Evolutionary conservation across 1,140 invertebrate genomes (phyloP), one percentile per base, ranked within the genome.

Genomic region (Calosoma granatense): DNA sequence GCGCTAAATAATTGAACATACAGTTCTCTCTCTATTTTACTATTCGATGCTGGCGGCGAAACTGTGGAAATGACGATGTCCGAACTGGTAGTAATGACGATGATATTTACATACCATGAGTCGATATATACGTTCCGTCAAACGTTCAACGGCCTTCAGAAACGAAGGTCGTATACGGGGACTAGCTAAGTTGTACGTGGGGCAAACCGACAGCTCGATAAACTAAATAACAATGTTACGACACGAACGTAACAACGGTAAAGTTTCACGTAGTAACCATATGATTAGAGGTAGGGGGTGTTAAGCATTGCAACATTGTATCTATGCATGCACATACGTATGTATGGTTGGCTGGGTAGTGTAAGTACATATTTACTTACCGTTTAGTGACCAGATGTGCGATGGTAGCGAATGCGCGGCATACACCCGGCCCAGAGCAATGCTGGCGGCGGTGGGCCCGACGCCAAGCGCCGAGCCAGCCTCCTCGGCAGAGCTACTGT

Each of bases 371-470:
- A n/a, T n/a, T n/a, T n/a, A 82, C 82, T 82, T 74, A 92, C 89
- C 89, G 75, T 92, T 91, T 63, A 91, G 78, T 61, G 89, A 90
- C 87, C 88, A 91, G 76, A 93, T 90, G 72, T 92, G 89, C 61
- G 88, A 89, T 70, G 89, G 90, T 73, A 92, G 78, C 61, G 89
- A 92, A 72, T 91, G 89, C 64, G 90, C 87, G 57, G 88, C 86
- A 70, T 90, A 91, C 14, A 91, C 88, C 59, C 89, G 77, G 56
- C 87, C 87, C 23, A 87, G 76, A n/a, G 77, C 71, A 54, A 78
- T 64, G 52, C 75, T 77, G 53, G 73, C 73, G 12, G 77, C 78
- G 19, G 70, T 70, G 6, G 41, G 41, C 1, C 76, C 70, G 0
- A 68, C 71, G 9, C 72, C 71, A 26, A 78, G 75, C 62, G 79